Percentiles rank a stretch among this genome's conserved stretches.
Conservation (phyloP, 92 coral and sea anemone species). For the Blastomussa wellsi region DNA sequence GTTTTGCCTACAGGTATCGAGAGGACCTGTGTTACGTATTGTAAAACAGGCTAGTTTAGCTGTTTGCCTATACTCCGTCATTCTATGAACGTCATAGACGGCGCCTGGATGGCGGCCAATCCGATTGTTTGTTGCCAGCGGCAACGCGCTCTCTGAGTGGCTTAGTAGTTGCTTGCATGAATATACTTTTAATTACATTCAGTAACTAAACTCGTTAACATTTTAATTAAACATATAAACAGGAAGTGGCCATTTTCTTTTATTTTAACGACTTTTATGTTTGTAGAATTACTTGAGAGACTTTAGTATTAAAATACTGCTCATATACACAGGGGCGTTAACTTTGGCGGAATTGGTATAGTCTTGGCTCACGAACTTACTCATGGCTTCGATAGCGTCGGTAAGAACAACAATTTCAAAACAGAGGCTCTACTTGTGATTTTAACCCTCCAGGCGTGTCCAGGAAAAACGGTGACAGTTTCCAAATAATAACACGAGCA, state of each 20-base stretch:
- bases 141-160: too few species aligned
- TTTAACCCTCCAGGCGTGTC: background rate
- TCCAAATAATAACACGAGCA: too few species aligned
- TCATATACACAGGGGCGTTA: conserved; percentile 58
- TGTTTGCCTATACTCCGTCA: too few species aligned
- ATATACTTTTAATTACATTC: too few species aligned
- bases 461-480: too few species aligned
- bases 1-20: background rate
- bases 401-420: conserved; percentile 43
- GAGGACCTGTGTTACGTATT: too few species aligned
- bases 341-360: conserved; percentile 87
- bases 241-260: too few species aligned
- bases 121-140: background rate
- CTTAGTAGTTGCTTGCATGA: too few species aligned
- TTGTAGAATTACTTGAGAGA: background rate
- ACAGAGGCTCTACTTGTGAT: background rate
- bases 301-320: background rate
- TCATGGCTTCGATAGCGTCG: conserved; percentile 83
- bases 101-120: background rate
- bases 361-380: conserved; percentile 89
- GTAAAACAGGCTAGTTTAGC: too few species aligned
- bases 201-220: too few species aligned
- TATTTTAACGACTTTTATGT: background rate
- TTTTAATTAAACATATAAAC: too few species aligned
- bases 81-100: background rate